Conservation (phyloP, 2,113 vertebrate genomes). For the Spermophilus dauricus region DNA sequence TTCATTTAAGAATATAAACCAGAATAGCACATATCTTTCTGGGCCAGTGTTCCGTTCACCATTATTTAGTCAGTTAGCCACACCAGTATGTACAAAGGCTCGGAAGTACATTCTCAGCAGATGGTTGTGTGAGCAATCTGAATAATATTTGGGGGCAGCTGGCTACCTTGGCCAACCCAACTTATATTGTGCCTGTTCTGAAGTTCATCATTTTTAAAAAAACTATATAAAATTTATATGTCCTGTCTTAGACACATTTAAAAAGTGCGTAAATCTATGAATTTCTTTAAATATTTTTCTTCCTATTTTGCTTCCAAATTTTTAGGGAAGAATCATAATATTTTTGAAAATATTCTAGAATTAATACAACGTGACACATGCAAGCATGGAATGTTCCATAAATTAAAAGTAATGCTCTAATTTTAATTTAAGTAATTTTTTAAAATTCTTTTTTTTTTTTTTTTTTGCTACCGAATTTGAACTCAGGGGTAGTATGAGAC, state of each 20-base stretch:
- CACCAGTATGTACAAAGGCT: neutral
- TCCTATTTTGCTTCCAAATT: neutral
- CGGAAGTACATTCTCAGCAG: neutral
- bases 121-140: neutral
- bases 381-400: neutral
- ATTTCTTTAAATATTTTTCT: neutral
- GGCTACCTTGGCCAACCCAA: neutral
- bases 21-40: neutral
- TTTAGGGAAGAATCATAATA: neutral
- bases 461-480: too few relatives aligned
- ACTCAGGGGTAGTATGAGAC: too few relatives aligned
- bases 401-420: slow-evolving; percentile 25
- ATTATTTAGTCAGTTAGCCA: neutral
- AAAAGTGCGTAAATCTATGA: neutral
- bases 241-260: neutral
- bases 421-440: neutral
- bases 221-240: neutral
- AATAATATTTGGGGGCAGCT: neutral
- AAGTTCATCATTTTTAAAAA: neutral
- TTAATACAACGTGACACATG: neutral
- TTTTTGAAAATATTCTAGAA: neutral
- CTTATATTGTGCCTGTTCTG: neutral
- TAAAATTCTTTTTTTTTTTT: neutral
- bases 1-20: neutral
- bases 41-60: neutral